These are phyloP conservation scores for Drosophila multiciliata DNA, from an alignment of 2,888 invertebrate genomes.

Conservation along the genomic window DNA sequence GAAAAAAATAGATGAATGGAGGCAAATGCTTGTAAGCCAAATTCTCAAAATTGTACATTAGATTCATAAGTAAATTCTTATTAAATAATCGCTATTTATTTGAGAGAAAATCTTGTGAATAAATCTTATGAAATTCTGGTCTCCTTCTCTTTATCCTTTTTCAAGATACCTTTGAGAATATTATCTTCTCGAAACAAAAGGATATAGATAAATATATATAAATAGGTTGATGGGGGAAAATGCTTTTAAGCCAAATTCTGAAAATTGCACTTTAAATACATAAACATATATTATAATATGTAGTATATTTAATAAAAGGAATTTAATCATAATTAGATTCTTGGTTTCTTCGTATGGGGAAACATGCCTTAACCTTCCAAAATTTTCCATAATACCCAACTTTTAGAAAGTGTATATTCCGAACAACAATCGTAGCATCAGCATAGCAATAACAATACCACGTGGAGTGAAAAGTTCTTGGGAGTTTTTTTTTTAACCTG, in stretches of 20 bases:
- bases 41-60: too few species aligned
- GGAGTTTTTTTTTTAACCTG: constrained; percentile 41
- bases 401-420: constrained; percentile 8
- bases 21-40: background rate
- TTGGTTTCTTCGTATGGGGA: background rate
- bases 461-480: constrained; percentile 64
- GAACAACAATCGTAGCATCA: constrained; percentile 46
- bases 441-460: constrained; percentile 72
- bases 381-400: background rate
- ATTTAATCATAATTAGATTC: background rate
- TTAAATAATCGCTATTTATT: too few species aligned
- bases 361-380: background rate
- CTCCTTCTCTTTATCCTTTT: background rate
- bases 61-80: too few species aligned
- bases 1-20: background rate
- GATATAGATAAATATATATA: background rate
- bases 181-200: background rate
- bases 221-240: background rate
- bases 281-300: background rate
- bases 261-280: too few species aligned
- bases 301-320: background rate
- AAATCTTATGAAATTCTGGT: too few species aligned
- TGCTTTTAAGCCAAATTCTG: background rate
- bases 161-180: background rate
- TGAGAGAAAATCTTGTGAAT: too few species aligned